Base-by-base conservation (phyloP, 1,140 invertebrate species). In the Listronotus oregonensis region DNA sequence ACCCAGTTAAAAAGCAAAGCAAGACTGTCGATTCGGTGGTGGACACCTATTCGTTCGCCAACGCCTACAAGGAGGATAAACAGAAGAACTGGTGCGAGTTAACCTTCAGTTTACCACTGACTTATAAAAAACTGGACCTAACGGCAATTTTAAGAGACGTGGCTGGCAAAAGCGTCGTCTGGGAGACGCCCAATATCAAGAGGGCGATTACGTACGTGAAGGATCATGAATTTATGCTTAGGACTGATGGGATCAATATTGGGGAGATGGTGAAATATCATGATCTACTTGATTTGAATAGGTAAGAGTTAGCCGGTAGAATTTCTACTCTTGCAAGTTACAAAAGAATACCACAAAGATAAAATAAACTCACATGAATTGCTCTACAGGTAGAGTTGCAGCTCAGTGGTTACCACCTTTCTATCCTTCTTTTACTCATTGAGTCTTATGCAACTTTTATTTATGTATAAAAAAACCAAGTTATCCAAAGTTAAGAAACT, bases 181-280 rank as follows among this genome's bases (percentile, higher is more conserved):
- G 90, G 77, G 86, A 96, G 81, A 87, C 93, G 0, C 85, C 87
- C 8, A 83, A 87, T 32, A 96, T 98, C 43, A 92, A 88, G 75
- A 84, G 90, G 55, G 94, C 93, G 3, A 93, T 97, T 60, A 87
- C 85, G 3, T 89, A 85, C 68, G 83, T 86, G 84, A 75, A 78
- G 21, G 75, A 85, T 55, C 77, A 76, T 3, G 80, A 84, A 18
- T 80, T 88, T 49, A 85, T 89, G 49, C 79, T 97, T 0, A 94
- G 95, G 79, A 98, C 96, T 1, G 96, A 99, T 75, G 97, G 97
- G 5, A 91, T 98, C 12, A 98, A 98, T 77, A 90, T 99, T 65
- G 80, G 86, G 60, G 69, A 68, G 44, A 71, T 71, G 69, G 68
- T 59, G 42, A 71, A 68, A 44, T 66, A 68, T 55, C 43, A 62